Base-by-base conservation (phyloP, 2,888 invertebrate genomes). In the Ceratothoa steindachneri region DNA sequence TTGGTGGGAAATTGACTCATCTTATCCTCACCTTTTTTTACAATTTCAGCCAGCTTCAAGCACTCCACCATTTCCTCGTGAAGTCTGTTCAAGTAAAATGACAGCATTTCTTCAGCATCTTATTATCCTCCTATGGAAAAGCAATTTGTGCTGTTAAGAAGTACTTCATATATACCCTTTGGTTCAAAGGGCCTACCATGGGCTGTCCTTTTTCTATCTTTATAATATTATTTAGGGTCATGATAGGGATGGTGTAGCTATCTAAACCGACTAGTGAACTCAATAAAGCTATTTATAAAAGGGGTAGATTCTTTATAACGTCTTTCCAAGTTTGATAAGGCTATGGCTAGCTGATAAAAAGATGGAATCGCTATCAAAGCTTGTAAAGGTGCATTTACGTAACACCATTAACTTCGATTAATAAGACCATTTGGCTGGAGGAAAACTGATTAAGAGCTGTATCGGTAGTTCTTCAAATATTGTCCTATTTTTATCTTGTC, bases 71-170 rank as follows among this genome's bases (percentile, higher is more conserved):
- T 96, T 86, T 97, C 97, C 84, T 97, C 97, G 83, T 97, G 96
- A 72, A 97, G 88, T 30, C 93, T 93, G 86, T 97, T 97, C 28
- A 97, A 88, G 78, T 97, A 87, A 84, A 93, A 94, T 5, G 95
- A 93, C 1, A 97, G 88, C 85, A 97, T 97, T 84, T 97, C 97
- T 85, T 97, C 97, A 0, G 97, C 97, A 85, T 97, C 97, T 84
- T 97, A 97, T 84, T 97, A 97, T 22, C 93, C 87, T 0, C 95
- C 97, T 84, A 93, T 93, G 69, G 93, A 90, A 74, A 84, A 84
- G 7, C 15, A 15, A 41, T 41, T 41, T 41, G 5, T 15, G 15
- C 41, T 9, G 41, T 41, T 41, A 41, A 41, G 7, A 15, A 41
- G 41, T 15, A 41, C 41, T 15, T 41, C 5, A 15, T 41, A 41